These are phyloP conservation scores for Ciconia stormi DNA, from an alignment of 2,113 vertebrate genomes.

Conservation along the genomic window DNA sequence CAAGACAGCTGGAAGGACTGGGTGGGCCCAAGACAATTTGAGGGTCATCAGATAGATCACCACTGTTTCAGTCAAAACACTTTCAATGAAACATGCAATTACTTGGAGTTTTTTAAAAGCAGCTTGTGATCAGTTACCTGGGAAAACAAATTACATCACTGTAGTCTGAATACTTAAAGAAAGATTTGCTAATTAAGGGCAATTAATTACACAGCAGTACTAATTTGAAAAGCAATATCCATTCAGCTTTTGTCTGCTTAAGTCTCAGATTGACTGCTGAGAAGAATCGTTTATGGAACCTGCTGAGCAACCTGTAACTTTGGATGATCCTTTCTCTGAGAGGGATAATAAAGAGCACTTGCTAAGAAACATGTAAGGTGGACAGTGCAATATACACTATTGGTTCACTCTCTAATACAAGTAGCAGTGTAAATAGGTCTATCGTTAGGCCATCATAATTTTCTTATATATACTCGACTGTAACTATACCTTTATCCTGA, in stretches of 20 bases:
- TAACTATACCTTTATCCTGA: neutral
- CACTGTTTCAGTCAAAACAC: neutral
- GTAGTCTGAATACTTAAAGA: neutral
- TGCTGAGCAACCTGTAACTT: neutral
- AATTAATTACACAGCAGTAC: constrained; percentile 32
- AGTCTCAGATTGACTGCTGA: neutral
- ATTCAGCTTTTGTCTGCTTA: neutral
- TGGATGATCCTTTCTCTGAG: neutral
- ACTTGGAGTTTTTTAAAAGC: neutral
- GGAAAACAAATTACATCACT: constrained; percentile 1
- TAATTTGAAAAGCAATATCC: constrained; percentile 5
- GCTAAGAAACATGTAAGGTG: neutral
- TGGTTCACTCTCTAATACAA: neutral
- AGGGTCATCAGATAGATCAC: neutral
- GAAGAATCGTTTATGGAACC: neutral
- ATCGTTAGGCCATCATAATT: neutral
- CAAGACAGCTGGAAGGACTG: neutral
- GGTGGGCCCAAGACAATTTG: neutral
- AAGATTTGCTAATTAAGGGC: constrained; percentile 10
- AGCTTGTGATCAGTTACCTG: neutral
- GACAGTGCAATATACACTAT: neutral
- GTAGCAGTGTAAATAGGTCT: neutral
- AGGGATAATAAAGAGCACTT: neutral
- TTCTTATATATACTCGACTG: neutral
- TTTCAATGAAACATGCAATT: neutral